These are phyloP conservation scores for Rotaria socialis DNA, from an alignment of 2,888 invertebrate genomes.

Conservation along the genomic window DNA sequence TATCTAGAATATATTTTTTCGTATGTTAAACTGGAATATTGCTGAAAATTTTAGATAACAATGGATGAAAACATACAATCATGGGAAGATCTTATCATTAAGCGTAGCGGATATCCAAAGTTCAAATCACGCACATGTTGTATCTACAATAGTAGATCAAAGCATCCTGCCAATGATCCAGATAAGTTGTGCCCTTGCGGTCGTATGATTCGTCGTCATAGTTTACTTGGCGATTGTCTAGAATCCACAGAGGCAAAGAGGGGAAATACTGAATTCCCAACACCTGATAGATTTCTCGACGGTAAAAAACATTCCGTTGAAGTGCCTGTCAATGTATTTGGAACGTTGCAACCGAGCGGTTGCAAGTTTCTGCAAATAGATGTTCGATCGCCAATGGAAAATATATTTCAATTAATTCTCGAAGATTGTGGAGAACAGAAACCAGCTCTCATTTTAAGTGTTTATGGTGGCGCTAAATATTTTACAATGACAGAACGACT, in stretches of 20 bases:
- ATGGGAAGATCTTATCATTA: neutral
- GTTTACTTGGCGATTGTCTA: neutral
- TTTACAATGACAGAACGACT: constrained; percentile 3
- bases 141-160: neutral
- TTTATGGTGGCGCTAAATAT: constrained; percentile 5
- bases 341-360: neutral
- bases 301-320: neutral
- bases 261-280: neutral
- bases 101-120: neutral
- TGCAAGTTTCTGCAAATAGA: neutral
- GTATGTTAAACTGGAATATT: too few species aligned
- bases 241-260: neutral
- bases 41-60: too few species aligned
- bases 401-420: neutral
- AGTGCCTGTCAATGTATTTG: neutral
- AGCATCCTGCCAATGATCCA: neutral
- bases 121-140: neutral
- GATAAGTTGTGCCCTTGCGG: neutral
- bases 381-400: neutral
- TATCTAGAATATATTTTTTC: too few species aligned
- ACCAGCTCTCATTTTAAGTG: neutral
- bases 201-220: constrained; percentile 1
- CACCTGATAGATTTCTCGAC: neutral
- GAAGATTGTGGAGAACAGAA: neutral
- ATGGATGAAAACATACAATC: too few species aligned